A percentile compares a stretch with the other conserved stretches of the same genome.
These are phyloP conservation scores for Lasiommata megera DNA, from an alignment of 2,888 invertebrate genomes.

Conservation along the genomic window DNA sequence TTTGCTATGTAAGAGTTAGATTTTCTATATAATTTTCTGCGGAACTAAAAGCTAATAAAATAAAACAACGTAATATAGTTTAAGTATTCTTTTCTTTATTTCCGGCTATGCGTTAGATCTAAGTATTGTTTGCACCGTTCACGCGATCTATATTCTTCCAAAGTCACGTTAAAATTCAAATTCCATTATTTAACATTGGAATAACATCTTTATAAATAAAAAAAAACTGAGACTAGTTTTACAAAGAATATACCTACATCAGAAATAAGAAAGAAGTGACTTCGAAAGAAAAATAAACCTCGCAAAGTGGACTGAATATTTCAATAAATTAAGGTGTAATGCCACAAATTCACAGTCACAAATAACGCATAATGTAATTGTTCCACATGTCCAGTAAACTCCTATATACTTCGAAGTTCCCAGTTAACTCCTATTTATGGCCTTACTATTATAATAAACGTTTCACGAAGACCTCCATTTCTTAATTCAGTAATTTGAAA, in stretches of 20 bases:
- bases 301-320: conserved; percentile 4
- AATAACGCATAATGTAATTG: conserved; percentile 14
- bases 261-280: neutral
- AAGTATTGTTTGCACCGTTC: conserved; percentile 13
- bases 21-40: neutral
- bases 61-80: conserved; percentile 14
- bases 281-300: conserved; percentile 12
- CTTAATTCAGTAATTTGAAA: no score
- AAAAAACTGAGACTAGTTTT: neutral
- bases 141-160: neutral
- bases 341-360: conserved; percentile 13
- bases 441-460: no score
- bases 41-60: neutral
- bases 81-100: conserved; percentile 25
- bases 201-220: neutral
- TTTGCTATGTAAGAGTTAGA: no score
- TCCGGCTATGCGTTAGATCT: conserved; percentile 21
- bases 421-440: no score
- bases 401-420: no score
- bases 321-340: conserved; percentile 20
- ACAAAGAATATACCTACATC: neutral
- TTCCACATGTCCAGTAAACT: no score
- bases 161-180: neutral
- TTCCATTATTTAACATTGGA: no score
- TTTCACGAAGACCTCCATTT: no score